Evolutionary conservation across 2,797 vertebrate species (phyloP), one percentile per base, ranked within the genome.

Genomic region (Tadarida brasiliensis): DNA sequence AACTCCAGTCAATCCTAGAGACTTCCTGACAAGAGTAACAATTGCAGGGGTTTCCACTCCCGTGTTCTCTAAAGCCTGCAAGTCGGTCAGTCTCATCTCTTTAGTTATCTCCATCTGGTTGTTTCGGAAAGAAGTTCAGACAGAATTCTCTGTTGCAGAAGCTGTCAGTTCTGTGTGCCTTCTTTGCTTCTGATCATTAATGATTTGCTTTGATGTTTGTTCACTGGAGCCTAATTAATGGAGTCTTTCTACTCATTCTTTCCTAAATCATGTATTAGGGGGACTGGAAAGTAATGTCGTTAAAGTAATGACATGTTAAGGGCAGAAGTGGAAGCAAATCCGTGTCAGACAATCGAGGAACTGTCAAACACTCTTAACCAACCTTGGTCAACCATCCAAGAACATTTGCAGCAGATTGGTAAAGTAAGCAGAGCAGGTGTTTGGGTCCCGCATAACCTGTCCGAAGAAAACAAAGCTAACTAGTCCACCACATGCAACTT

Each of bases 111-210:
- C 83, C 7, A 8, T 90, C 59, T 71, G 65, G 85, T 90, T 95
- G 82, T 77, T 80, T 67, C 65, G 63, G 87, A 68, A 81, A 96
- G 71, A 33, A 92, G 51, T 87, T 94, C 91, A 94, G 81, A 95
- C 28, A 92, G 88, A 95, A 96, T 96, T 96, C 77, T 95, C 70
- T 81, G 81, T 80, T 84, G 85, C 74, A 71, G 44, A 94, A 90
- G n/a, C 47, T 84, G 33, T 92, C 85, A 84, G 30, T 28, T 49
- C n/a, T 84, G 61, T 63, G 33, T 47, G 35, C 22, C 57, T 85
- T 92, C 77, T 92, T 94, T 71, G 33, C 28, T 44, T 87, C 8
- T 67, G 35, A 26, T 87, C 54, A 82, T 96, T 85, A 97, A 63
- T 59, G n/a, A 76, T 76, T 90, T 95, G 49, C 91, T 94, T 95